These are phyloP conservation scores for Borostomias antarcticus DNA, from an alignment of 2,797 vertebrate genomes.

Conservation along the genomic window DNA sequence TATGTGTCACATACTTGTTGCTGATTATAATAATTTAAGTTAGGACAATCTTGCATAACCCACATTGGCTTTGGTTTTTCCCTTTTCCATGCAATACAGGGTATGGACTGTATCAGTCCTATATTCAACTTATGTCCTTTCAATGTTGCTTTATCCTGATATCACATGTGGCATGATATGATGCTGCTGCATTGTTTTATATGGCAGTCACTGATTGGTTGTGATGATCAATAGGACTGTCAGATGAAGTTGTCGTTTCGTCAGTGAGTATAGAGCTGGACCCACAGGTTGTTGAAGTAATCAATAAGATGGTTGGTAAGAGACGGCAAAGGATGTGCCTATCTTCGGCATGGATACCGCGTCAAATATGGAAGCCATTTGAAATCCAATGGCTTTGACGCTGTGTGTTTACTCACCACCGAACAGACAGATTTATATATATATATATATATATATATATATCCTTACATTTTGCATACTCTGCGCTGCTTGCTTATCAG, in stretches of 20 bases:
- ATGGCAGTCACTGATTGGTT: conserved; percentile 19
- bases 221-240: conserved; percentile 26
- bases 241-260: background rate
- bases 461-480: background rate
- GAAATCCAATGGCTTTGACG: conserved; percentile 16
- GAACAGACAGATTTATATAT: background rate
- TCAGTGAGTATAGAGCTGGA: conserved; percentile 11
- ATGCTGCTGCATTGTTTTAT: conserved; percentile 1
- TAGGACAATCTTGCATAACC: no score
- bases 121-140: background rate
- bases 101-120: background rate
- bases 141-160: background rate
- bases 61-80: background rate
- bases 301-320: conserved; percentile 25
- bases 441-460: background rate
- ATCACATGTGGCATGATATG: background rate
- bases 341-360: conserved; percentile 22
- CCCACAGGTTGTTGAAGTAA: background rate
- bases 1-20: no score
- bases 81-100: background rate
- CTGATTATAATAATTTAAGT: no score
- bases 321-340: background rate
- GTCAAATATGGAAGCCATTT: conserved; percentile 19
- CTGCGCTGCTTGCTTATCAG: background rate
- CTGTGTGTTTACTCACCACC: background rate